phyloP scores from a whole-genome alignment of 1,140 invertebrate genomes.

The Aphelenchoides fujianensis region DNA sequence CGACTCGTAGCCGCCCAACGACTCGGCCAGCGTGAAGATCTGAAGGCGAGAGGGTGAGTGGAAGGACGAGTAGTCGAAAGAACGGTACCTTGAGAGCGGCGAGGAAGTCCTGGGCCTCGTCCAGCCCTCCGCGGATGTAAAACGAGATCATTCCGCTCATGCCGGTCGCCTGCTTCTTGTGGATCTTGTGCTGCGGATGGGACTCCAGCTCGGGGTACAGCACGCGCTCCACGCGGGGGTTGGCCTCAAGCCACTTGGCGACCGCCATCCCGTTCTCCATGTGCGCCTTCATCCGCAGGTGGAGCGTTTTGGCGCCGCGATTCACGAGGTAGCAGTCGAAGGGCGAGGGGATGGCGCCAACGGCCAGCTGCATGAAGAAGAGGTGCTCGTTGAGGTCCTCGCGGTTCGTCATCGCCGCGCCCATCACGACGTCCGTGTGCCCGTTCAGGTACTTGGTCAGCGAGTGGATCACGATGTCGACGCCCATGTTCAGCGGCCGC shows the following conservation, averaged over 20 bases:
- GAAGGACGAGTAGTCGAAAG: too few species aligned
- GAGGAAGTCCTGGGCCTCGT: conserved; percentile 76
- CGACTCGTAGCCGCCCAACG: conserved; percentile 65
- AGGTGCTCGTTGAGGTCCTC: conserved; percentile 29
- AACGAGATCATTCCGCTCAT: conserved; percentile 88
- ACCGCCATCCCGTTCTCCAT: conserved; percentile 75
- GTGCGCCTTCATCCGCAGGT: conserved; percentile 84
- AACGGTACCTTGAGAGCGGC: conserved; percentile 25
- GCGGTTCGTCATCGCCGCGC: conserved; percentile 62
- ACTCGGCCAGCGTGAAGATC: conserved; percentile 65
- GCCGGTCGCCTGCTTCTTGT: conserved; percentile 78
- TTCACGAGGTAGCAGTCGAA: conserved; percentile 92
- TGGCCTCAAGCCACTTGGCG: conserved; percentile 71
- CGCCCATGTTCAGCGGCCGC: conserved; percentile 82
- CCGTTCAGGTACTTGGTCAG: conserved; percentile 98
- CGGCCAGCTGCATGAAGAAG: conserved; percentile 47
- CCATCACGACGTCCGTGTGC: conserved; percentile 95
- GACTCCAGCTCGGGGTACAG: conserved; percentile 79
- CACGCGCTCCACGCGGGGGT: conserved; percentile 76
- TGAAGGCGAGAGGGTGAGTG: conserved; percentile 1
- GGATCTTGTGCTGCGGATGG: conserved; percentile 83
- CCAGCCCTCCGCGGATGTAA: conserved; percentile 75
- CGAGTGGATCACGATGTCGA: conserved; percentile 86
- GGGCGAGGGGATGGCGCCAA: conserved; percentile 86
- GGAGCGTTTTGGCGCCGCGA: conserved; percentile 88